Evolutionary conservation across 2,888 invertebrate species (phyloP), one percentile per base, ranked within the genome.

Genomic region (Ormyrus pomaceus): DNA sequence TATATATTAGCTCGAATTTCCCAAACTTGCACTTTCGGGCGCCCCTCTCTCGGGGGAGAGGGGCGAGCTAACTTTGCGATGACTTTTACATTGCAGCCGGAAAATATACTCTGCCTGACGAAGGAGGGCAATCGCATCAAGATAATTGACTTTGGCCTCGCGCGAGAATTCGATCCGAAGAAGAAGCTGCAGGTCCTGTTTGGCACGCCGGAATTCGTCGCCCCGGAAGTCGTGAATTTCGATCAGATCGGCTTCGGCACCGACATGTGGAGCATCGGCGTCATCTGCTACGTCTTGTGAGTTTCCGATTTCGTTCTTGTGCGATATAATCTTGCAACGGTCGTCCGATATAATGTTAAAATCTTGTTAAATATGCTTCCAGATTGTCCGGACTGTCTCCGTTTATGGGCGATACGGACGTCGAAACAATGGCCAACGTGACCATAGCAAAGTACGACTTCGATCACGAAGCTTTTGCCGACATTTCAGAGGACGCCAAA

Each of bases 261-360:
- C 0, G 99, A 99, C 89, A 98, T 99, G 98, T 99, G 99, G 99
- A 98, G 98, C 74, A 95, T 99, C 46, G 99, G 99, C 62, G 99
- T 99, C 82, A 98, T 99, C 86, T 97, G 97, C 89, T 99, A 99
- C 91, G 98, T 99, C 79, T 93, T 99, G 99, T 99, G 93, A 97
- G 98, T 65, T 8, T 51, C 5, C 0, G 0, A 51, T 19, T 45
- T 51, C 50, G 5, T 51, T 2, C 7, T 11, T 10, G 0, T 2
- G 1, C 34, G 11, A 68, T 59, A 58, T 56, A 70, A 70, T 19
- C 19, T 2, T 19, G 2, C 19, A 19, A 19, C 19, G 19, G 19
- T 19, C 19, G 0, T 19, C 19, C 1, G 19, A 19, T 53, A 71
- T 53, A 71, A 56, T 71, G 34, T 45, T 68, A 58, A 55, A 55